A percentile compares a stretch with the other conserved stretches of the same genome.
phyloP scores from a whole-genome alignment of 2,797 vertebrate species.

The Argyrosomus regius region DNA sequence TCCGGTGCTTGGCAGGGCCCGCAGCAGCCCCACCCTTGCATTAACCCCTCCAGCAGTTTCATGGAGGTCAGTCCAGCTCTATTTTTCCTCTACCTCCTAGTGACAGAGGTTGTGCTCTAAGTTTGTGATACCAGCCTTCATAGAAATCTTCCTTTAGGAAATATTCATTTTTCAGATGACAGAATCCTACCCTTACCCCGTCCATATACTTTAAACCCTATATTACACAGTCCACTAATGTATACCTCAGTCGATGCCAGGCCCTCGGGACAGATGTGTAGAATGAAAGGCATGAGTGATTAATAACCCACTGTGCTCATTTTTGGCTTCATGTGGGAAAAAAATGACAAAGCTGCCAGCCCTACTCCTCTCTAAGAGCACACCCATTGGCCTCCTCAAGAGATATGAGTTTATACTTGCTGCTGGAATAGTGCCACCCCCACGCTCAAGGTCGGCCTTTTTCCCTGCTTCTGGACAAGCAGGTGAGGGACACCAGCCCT shows the following conservation, averaged over 20 bases:
- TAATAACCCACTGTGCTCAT: slow-evolving; percentile 51
- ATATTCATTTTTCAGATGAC: slow-evolving; percentile 46
- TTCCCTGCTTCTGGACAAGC: slow-evolving; percentile 50
- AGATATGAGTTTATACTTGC: slow-evolving; percentile 44
- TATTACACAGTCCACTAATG: slow-evolving; percentile 41
- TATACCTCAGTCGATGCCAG: slow-evolving; percentile 27
- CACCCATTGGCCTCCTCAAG: slow-evolving; percentile 37
- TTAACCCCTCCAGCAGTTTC: slow-evolving; percentile 56
- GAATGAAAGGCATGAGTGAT: slow-evolving; percentile 47
- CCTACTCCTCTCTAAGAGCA: slow-evolving; percentile 26
- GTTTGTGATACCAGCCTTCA: slow-evolving; percentile 41
- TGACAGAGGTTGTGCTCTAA: slow-evolving; percentile 46
- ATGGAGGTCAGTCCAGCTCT: slow-evolving; percentile 60
- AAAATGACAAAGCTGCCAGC: slow-evolving; percentile 24
- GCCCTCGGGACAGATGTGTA: slow-evolving; percentile 43
- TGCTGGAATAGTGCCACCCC: slow-evolving; percentile 43
- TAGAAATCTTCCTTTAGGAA: slow-evolving; percentile 46
- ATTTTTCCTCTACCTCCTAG: slow-evolving; percentile 34
- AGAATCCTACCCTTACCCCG: slow-evolving; percentile 19
- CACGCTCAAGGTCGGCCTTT: slow-evolving; percentile 45
- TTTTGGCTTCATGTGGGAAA: slow-evolving; percentile 32
- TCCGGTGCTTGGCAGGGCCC: slow-evolving; percentile 58
- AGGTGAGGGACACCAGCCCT: slow-evolving; percentile 51
- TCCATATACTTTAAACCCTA: slow-evolving; percentile 46
- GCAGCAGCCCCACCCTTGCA: slow-evolving; percentile 36